Conservation (phyloP, 1,140 invertebrate species). For the Neodiprion pinetum region DNA sequence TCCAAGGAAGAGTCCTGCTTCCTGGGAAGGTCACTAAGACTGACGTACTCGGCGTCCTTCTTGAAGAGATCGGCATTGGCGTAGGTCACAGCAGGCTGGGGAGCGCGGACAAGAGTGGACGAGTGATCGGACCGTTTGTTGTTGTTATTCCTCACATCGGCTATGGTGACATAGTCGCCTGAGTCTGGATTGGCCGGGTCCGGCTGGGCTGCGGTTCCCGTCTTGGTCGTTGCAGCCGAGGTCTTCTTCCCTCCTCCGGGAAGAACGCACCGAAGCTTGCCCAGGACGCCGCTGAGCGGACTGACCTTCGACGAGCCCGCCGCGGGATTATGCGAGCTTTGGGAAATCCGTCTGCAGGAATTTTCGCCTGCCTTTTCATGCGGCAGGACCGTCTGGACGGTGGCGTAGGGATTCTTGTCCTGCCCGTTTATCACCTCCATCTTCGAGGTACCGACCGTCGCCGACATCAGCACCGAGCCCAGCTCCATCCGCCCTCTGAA, state of each 20-base stretch:
- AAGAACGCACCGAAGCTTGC: conserved; percentile 57
- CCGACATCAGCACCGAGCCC: conserved; percentile 52
- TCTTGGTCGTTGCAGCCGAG: conserved; percentile 34
- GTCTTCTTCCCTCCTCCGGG: conserved; percentile 59
- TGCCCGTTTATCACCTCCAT: conserved; percentile 64
- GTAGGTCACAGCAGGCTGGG: conserved; percentile 39
- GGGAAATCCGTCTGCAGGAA: neutral
- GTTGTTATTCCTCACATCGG: conserved; percentile 80
- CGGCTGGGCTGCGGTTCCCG: conserved; percentile 26
- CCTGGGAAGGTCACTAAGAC: conserved; percentile 77
- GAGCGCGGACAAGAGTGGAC: neutral
- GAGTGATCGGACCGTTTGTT: conserved; percentile 54
- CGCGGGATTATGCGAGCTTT: conserved; percentile 8
- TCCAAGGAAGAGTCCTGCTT: conserved; percentile 61
- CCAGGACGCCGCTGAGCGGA: conserved; percentile 54
- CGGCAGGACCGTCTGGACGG: conserved; percentile 54
- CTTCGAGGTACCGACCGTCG: conserved; percentile 57
- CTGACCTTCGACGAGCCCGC: conserved; percentile 36
- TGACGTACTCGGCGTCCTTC: conserved; percentile 78
- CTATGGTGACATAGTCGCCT: conserved; percentile 85
- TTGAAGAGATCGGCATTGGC: conserved; percentile 55
- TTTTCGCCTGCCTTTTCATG: conserved; percentile 13
- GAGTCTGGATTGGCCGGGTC: conserved; percentile 65
- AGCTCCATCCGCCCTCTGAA: conserved; percentile 19
- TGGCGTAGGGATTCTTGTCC: conserved; percentile 64